Evolutionary conservation across 92 coral and sea anemone species (phyloP).

Genomic region (Epizoanthus stellaris): DNA sequence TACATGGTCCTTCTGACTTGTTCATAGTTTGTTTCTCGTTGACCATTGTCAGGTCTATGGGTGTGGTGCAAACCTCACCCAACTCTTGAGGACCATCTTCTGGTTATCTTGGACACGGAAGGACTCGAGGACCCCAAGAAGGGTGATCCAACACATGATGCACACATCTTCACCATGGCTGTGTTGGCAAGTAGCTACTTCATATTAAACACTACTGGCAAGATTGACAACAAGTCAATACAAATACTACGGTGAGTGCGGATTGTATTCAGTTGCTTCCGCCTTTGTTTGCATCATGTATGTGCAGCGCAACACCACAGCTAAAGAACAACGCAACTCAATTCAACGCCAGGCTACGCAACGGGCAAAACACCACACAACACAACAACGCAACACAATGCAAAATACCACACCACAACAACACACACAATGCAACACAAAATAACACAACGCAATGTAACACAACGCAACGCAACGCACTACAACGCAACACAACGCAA

Average conservation of each 20-base stretch:
- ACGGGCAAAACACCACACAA: no score
- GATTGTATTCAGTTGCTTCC: no score
- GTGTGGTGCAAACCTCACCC: constrained; percentile 47
- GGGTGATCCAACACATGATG: constrained; percentile 21
- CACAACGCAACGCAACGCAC: no score
- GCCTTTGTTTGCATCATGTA: no score
- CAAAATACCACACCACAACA: no score
- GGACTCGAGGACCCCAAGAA: constrained; percentile 33
- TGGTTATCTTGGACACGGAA: constrained; percentile 33
- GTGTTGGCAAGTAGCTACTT: constrained; percentile 30
- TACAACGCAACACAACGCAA: no score
- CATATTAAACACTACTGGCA: constrained; percentile 21
- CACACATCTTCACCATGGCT: constrained; percentile 34
- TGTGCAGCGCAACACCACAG: no score
- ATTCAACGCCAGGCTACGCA: no score
- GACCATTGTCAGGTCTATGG: constrained; percentile 15
- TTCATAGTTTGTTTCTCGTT: not conserved
- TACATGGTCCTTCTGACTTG: not conserved
- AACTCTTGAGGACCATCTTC: constrained; percentile 18
- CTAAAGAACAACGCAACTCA: no score
- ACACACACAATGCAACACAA: no score
- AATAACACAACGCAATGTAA: no score
- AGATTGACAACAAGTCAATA: constrained; percentile 36
- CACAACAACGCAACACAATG: no score
- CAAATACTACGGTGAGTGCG: constrained; percentile 29